Conservation (phyloP, 2,797 vertebrate species). For the Ataeniobius toweri region DNA sequence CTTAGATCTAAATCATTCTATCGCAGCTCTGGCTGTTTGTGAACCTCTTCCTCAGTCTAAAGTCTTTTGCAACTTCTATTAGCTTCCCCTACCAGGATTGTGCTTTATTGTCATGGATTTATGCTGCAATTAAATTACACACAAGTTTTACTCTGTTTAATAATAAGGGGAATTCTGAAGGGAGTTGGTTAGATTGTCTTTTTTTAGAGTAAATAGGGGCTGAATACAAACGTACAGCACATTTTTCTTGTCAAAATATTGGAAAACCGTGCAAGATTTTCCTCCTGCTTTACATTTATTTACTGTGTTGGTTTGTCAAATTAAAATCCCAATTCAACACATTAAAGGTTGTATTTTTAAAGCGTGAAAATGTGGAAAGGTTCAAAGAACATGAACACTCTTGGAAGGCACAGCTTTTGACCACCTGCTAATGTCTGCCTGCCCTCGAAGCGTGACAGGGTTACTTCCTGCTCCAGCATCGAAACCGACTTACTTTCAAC, state of each 20-base stretch:
- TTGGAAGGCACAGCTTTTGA: not conserved
- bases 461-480: constrained; percentile 51
- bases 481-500: constrained; percentile 44
- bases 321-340: not conserved
- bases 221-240: too few species aligned
- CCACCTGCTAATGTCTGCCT: too few species aligned
- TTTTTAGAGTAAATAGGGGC: too few species aligned
- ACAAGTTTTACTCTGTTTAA: too few species aligned
- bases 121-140: not conserved
- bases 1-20: not conserved
- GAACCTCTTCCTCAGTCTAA: too few species aligned
- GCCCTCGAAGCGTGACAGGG: not conserved
- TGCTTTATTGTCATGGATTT: not conserved
- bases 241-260: not conserved
- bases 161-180: too few species aligned
- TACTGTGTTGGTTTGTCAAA: not conserved
- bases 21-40: not conserved
- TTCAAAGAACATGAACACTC: not conserved
- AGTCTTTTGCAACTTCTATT: too few species aligned
- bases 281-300: too few species aligned
- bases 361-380: too few species aligned
- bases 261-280: not conserved
- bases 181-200: too few species aligned
- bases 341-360: not conserved
- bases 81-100: too few species aligned